These are phyloP conservation scores for Spongilla lacustris DNA, from an alignment of 37 sponge, comb jelly and placozoan genomes.

Conservation along the genomic window DNA sequence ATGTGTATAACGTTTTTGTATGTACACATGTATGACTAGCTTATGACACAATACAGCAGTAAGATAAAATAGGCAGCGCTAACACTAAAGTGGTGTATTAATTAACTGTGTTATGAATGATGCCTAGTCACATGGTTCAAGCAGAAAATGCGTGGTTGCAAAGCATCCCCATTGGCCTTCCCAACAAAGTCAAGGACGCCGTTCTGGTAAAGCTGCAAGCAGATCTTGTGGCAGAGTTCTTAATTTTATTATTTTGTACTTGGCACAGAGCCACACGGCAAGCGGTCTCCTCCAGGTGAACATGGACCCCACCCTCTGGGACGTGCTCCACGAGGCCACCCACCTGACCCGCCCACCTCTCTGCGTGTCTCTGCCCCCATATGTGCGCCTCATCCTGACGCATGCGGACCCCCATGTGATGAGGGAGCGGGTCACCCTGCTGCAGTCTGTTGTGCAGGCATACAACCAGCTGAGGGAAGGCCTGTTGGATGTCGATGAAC, in stretches of 20 bases:
- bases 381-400: slow-evolving; percentile 11
- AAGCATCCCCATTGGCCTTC: slow-evolving; percentile 21
- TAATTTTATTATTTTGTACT: not conserved
- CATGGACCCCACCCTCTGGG: slow-evolving; percentile 51
- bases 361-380: slow-evolving; percentile 23
- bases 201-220: slow-evolving; percentile 39
- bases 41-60: too few species aligned
- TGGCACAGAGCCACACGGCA: not conserved
- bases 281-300: slow-evolving; percentile 48
- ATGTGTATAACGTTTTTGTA: too few species aligned
- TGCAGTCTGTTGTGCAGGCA: slow-evolving; percentile 41
- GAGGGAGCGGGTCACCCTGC: slow-evolving; percentile 9
- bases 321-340: slow-evolving; percentile 50
- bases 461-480: slow-evolving; percentile 47
- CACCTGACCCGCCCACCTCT: slow-evolving; percentile 51
- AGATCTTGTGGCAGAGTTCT: not conserved
- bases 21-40: too few species aligned
- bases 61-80: too few species aligned
- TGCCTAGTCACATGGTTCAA: not conserved
- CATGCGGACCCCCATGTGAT: slow-evolving; percentile 6
- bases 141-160: slow-evolving; percentile 32
- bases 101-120: not conserved
- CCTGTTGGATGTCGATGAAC: slow-evolving; percentile 38
- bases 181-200: slow-evolving; percentile 25
- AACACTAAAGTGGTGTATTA: not conserved